Conservation (phyloP, 2,888 invertebrate genomes). For the Xanthostigma xanthostigma region DNA sequence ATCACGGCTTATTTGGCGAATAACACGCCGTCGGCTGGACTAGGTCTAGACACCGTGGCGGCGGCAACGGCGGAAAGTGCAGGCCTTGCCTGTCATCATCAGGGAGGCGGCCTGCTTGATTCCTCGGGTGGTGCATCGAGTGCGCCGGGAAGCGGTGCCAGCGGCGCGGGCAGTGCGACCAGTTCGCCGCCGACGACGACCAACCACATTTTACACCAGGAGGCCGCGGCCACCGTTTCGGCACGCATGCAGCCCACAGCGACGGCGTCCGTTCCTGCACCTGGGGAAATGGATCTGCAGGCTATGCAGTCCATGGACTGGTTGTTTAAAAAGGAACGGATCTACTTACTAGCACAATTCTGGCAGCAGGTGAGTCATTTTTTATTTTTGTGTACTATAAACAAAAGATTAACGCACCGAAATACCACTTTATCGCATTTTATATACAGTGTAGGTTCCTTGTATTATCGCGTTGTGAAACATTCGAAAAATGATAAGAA, state of each 20-base stretch:
- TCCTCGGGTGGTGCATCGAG: neutral
- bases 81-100: neutral
- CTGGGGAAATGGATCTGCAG: slow-evolving; percentile 80
- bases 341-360: slow-evolving; percentile 86
- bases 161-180: slow-evolving; percentile 17
- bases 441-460: slow-evolving; percentile 6
- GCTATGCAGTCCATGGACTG: slow-evolving; percentile 93
- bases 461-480: too few species aligned
- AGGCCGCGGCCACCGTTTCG: slow-evolving; percentile 7
- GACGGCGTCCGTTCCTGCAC: slow-evolving; percentile 55
- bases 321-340: slow-evolving; percentile 91
- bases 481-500: too few species aligned
- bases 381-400: slow-evolving; percentile 11
- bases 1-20: slow-evolving; percentile 6
- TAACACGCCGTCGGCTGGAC: slow-evolving; percentile 4
- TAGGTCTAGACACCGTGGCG: neutral
- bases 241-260: slow-evolving; percentile 62
- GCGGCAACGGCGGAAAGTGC: neutral
- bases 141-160: neutral
- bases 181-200: slow-evolving; percentile 19
- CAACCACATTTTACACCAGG: slow-evolving; percentile 9
- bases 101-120: neutral
- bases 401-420: slow-evolving; percentile 4
- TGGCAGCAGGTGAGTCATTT: slow-evolving; percentile 79
- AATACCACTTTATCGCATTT: slow-evolving; percentile 8